Evolutionary conservation across 2,113 vertebrate genomes (phyloP).

Genomic region (Recurvirostra avosetta): DNA sequence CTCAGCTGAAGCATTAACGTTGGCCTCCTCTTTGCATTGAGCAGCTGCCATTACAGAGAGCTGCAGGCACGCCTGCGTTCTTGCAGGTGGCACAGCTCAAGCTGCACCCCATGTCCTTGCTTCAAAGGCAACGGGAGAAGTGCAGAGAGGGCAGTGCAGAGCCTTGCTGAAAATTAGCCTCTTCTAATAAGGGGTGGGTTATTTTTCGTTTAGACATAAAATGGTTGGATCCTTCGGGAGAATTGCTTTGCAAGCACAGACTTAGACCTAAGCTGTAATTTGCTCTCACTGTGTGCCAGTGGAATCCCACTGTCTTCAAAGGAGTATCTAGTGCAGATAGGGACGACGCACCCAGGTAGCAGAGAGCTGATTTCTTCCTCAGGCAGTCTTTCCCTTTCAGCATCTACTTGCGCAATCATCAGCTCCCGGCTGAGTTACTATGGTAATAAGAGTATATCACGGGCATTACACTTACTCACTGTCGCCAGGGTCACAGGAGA

Average conservation of each 20-base stretch:
- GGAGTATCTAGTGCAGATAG: background rate
- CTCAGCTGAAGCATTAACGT: background rate
- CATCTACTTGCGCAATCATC: background rate
- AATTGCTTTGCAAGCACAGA: background rate
- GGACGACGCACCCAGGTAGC: background rate
- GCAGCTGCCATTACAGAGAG: background rate
- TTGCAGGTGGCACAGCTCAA: background rate
- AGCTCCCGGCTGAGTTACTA: conserved; percentile 50
- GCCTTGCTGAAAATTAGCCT: background rate
- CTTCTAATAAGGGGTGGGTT: background rate
- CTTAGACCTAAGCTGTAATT: background rate
- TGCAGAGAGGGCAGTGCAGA: background rate
- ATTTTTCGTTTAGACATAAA: background rate
- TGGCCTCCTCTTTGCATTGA: background rate
- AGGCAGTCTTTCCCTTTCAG: conserved; percentile 12
- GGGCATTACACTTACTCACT: background rate
- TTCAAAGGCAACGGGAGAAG: background rate
- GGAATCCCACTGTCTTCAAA: background rate
- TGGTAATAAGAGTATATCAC: conserved; percentile 19
- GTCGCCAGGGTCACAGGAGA: conserved; percentile 9
- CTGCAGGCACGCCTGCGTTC: background rate
- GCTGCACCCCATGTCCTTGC: background rate
- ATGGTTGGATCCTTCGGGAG: background rate
- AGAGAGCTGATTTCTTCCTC: background rate
- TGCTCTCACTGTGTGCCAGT: background rate